Evolutionary conservation across 2,797 vertebrate genomes (phyloP).

Genomic region (Uromys caudimaculatus): DNA sequence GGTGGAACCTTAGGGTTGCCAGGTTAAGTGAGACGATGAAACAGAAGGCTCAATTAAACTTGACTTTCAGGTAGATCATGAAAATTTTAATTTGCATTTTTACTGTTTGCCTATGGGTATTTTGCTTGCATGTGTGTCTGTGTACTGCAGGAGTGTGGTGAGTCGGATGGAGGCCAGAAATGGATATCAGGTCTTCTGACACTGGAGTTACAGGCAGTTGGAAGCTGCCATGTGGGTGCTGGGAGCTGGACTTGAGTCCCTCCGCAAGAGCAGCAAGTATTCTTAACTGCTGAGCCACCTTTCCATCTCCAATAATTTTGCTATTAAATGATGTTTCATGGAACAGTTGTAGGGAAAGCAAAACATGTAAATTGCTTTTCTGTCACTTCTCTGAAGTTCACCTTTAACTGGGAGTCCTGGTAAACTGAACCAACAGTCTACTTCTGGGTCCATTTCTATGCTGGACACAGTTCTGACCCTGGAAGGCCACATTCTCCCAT

Average conservation of each 20-base stretch:
- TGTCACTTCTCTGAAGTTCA: conserved; percentile 6
- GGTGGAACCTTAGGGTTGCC: not conserved
- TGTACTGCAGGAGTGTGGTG: not conserved
- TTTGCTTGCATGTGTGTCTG: not conserved
- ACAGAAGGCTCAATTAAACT: not conserved
- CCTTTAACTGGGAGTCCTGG: not conserved
- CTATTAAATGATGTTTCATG: not conserved
- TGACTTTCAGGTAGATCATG: not conserved
- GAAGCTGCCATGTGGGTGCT: not conserved
- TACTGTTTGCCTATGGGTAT: not conserved
- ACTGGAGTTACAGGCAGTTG: not conserved
- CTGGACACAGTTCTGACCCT: not conserved
- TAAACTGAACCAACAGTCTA: not conserved
- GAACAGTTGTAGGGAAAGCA: not conserved
- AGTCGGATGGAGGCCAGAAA: no score
- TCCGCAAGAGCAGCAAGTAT: not conserved
- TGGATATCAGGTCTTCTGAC: not conserved
- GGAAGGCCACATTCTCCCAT: not conserved
- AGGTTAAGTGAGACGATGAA: not conserved
- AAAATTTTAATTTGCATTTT: not conserved
- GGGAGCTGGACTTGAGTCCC: not conserved
- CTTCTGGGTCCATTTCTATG: not conserved
- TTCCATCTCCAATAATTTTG: not conserved
- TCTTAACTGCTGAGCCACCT: not conserved
- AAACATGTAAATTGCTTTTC: not conserved